Percentiles rank a stretch among this genome's conserved stretches.
phyloP scores from a whole-genome alignment of 2,113 vertebrate species.

The Bagarius yarrelli region DNA sequence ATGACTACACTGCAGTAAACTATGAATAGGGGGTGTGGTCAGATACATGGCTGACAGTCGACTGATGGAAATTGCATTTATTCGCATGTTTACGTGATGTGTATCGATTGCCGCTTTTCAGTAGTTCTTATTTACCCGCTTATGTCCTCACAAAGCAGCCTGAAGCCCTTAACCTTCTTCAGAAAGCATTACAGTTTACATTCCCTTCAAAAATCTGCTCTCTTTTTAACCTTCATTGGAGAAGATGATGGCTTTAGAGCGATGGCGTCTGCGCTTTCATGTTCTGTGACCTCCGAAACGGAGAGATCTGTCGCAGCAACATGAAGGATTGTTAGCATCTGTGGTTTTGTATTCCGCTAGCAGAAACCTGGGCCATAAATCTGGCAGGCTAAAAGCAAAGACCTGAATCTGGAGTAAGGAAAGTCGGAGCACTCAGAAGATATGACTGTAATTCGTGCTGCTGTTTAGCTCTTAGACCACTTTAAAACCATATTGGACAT shows the following conservation, averaged over 20 bases:
- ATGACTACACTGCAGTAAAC: too few relatives aligned
- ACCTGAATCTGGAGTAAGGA: slow-evolving; percentile 7
- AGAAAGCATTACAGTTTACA: neutral
- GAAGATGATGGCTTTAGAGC: neutral
- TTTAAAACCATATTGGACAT: neutral
- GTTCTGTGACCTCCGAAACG: slow-evolving; percentile 1
- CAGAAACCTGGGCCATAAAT: slow-evolving; percentile 36
- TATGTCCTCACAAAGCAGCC: neutral
- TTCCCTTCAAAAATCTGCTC: neutral
- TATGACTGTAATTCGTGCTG: neutral
- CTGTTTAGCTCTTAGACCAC: neutral
- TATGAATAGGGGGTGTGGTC: too few relatives aligned
- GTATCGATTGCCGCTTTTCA: neutral
- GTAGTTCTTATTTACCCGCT: neutral
- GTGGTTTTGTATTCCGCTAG: slow-evolving; percentile 34
- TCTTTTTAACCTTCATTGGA: neutral
- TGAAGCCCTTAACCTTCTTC: neutral
- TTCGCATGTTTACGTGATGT: neutral
- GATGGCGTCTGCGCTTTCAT: slow-evolving; percentile 2
- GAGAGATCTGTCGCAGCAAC: neutral
- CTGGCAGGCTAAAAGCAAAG: slow-evolving; percentile 19
- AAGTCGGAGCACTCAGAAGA: neutral
- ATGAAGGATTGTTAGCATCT: slow-evolving; percentile 12
- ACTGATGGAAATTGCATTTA: too few relatives aligned
- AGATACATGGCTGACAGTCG: too few relatives aligned